Conservation (phyloP, 1,140 invertebrate species). For the Dicyema japonicum region DNA sequence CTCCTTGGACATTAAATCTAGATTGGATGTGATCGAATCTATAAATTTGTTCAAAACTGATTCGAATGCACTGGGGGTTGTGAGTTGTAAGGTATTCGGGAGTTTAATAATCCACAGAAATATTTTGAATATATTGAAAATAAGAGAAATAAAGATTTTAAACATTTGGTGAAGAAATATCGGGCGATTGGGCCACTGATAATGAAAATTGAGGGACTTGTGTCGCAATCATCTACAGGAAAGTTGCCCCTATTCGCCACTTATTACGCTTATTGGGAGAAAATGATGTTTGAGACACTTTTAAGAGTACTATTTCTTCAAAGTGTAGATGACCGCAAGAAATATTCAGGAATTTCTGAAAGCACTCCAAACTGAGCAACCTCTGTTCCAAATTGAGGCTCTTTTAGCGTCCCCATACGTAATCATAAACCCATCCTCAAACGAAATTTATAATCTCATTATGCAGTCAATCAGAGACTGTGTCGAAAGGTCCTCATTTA, state of each 20-base stretch:
- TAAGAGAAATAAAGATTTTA: slow-evolving; percentile 30
- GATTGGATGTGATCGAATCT: slow-evolving; percentile 12
- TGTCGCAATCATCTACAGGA: slow-evolving; percentile 19
- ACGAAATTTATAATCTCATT: slow-evolving; percentile 38
- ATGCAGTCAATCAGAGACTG: slow-evolving; percentile 19
- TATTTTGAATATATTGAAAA: slow-evolving; percentile 33
- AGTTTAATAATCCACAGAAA: slow-evolving; percentile 15
- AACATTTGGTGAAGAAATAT: slow-evolving; percentile 32
- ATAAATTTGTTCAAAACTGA: slow-evolving; percentile 12
- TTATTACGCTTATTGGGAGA: slow-evolving; percentile 23
- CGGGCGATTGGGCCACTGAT: slow-evolving; percentile 36
- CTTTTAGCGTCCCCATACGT: slow-evolving; percentile 35
- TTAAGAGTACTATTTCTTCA: too few species aligned
- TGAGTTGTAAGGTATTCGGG: slow-evolving; percentile 12
- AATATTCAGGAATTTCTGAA: slow-evolving; percentile 36
- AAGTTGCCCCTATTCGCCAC: slow-evolving; percentile 14
- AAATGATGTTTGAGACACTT: slow-evolving; percentile 1
- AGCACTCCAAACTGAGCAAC: slow-evolving; percentile 25
- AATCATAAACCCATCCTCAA: slow-evolving; percentile 31
- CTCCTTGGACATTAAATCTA: slow-evolving; percentile 28
- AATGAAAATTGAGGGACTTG: slow-evolving; percentile 38
- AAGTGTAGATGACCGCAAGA: slow-evolving; percentile 28
- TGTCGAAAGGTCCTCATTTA: slow-evolving; percentile 9
- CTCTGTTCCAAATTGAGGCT: slow-evolving; percentile 41
- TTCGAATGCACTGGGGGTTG: slow-evolving; percentile 9